Base-by-base conservation (phyloP, 2,113 vertebrate species). In the Buteo buteo region DNA sequence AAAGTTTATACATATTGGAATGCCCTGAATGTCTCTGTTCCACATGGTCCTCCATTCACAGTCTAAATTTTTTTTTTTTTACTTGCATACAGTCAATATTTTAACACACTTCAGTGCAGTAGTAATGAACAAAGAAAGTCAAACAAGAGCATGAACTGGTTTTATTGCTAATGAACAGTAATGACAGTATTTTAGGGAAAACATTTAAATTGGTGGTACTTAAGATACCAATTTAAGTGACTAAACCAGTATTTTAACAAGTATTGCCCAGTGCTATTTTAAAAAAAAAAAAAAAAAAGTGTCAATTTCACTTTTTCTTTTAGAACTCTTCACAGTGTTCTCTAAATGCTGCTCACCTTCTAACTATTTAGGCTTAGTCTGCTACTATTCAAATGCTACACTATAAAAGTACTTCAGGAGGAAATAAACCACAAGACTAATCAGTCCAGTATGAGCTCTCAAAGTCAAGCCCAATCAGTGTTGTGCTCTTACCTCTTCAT, bases 401-500 rank as follows among this genome's bases (percentile, higher is more conserved):
- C 8, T 52, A 34, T 7, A 40, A 52, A 80, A 58, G 58, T 16
- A 81, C 22, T 54, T 77, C 3, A 65, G 7, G 32, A 55, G 8
- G 54, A 93, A 82, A 79, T 5, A 64, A 82, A 54, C 25, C 36
- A 54, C 13, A 69, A 38, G 19, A 52, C 8, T 31, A 45, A 70
- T 22, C 52, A 55, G 42, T 26, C 20, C 58, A 50, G 3, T 3
- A 58, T 0, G 5, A 86, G 12, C 22, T n/a, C 31, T 54, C 5
- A 4, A 55, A 74, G 31, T 15, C 55, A 85, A 78, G 26, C 9
- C 13, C 5, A n/a, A 17, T 2, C 57, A 61, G 31, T 2, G 3
- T 77, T 11, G 34, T 86, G 32, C 61, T 54, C 71, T 96, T 97
- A 99, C 99, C 98, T 99, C 98, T 95, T 99, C 98, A 79, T 99